Percentiles rank a stretch among this genome's conserved stretches.
phyloP scores from a whole-genome alignment of 2,797 vertebrate genomes.

The Helostoma temminkii region DNA sequence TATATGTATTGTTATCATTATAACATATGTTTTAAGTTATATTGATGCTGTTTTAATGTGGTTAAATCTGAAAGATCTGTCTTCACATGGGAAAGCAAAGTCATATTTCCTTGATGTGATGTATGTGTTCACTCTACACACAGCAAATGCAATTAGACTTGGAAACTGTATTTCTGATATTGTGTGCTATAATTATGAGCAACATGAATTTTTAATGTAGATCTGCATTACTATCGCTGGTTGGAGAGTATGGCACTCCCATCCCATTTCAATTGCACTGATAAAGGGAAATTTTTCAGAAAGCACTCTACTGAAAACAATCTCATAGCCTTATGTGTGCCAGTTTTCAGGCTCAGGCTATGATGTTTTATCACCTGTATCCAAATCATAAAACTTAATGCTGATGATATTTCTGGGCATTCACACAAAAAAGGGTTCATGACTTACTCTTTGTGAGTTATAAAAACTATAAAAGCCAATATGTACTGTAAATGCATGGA shows the following conservation, averaged over 20 bases:
- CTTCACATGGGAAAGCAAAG: not conserved
- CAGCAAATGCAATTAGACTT: slow-evolving; percentile 6
- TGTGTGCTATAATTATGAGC: not conserved
- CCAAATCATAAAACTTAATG: slow-evolving; percentile 27
- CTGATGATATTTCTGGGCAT: slow-evolving; percentile 19
- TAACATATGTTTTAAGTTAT: not conserved
- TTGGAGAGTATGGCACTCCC: not conserved
- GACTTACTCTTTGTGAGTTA: not conserved
- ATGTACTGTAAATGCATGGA: not conserved
- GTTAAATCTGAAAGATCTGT: too few relatives aligned
- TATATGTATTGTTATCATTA: too few relatives aligned
- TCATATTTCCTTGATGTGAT: not conserved
- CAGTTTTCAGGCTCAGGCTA: slow-evolving; percentile 8
- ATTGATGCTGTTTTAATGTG: too few relatives aligned
- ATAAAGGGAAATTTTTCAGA: too few relatives aligned
- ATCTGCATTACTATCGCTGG: not conserved
- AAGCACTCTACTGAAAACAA: slow-evolving; percentile 1
- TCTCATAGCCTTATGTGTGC: not conserved
- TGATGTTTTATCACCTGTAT: slow-evolving; percentile 24
- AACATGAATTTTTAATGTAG: not conserved
- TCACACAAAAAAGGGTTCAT: not conserved
- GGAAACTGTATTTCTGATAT: not conserved
- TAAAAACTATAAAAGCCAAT: not conserved
- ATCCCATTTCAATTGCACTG: not conserved
- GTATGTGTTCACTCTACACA: not conserved